Percentiles rank a stretch among this genome's conserved stretches.
These are phyloP conservation scores for Lates calcarifer DNA, from an alignment of 2,113 vertebrate genomes.

Conservation along the genomic window DNA sequence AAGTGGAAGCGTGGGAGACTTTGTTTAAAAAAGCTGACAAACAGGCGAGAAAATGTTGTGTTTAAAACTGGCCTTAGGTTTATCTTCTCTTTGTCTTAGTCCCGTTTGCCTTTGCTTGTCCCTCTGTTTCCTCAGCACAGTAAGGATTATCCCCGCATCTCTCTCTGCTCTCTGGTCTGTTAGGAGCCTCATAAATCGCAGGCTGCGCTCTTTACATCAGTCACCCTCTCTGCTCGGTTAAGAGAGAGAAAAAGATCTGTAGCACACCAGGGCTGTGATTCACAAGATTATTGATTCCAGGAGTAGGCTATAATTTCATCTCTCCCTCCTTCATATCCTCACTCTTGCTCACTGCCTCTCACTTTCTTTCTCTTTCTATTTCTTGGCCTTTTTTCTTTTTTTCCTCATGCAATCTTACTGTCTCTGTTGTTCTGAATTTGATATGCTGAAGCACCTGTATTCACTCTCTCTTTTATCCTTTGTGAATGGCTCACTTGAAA, in stretches of 20 bases:
- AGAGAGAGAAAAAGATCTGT: constrained; percentile 62
- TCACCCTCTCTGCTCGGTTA: constrained; percentile 59
- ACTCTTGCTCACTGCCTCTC: constrained; percentile 42
- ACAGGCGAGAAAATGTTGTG: constrained; percentile 27
- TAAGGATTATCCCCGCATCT: constrained; percentile 44
- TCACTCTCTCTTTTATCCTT: not conserved
- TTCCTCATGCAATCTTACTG: constrained; percentile 3
- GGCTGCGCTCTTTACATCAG: constrained; percentile 62
- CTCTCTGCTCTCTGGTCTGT: constrained; percentile 43
- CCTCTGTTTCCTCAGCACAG: constrained; percentile 26
- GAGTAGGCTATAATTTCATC: constrained; percentile 68
- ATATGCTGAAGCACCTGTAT: constrained; percentile 17
- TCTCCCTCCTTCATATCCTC: constrained; percentile 54
- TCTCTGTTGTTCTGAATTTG: constrained; percentile 21
- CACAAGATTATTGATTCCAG: constrained; percentile 75
- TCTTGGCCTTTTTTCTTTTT: constrained; percentile 6
- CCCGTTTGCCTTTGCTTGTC: constrained; percentile 35
- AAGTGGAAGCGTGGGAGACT: constrained; percentile 25
- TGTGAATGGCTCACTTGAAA: constrained; percentile 13
- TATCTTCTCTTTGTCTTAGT: constrained; percentile 49
- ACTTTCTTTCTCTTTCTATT: constrained; percentile 35
- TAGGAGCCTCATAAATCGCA: constrained; percentile 60
- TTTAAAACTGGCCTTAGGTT: constrained; percentile 36
- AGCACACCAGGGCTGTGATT: constrained; percentile 60
- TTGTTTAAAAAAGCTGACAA: constrained; percentile 31